These are phyloP conservation scores for Apus apus DNA, from an alignment of 2,113 vertebrate genomes.

Conservation along the genomic window DNA sequence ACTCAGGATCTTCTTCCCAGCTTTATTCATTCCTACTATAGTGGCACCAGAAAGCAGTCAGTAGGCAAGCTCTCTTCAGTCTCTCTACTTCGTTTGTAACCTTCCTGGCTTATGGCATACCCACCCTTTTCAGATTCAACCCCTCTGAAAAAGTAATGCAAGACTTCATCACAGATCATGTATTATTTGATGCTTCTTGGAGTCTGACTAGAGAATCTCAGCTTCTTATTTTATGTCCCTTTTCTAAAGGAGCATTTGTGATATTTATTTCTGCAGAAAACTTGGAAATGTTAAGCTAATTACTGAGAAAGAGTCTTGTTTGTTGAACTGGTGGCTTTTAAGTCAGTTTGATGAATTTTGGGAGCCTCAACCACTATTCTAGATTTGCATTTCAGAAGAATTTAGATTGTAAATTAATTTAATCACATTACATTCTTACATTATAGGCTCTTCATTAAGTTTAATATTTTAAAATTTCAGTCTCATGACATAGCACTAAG, in stretches of 20 bases:
- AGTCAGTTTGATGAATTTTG: not conserved
- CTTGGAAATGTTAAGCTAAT: not conserved
- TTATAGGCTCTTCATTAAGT: not conserved
- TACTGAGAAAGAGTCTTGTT: not conserved
- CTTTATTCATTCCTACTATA: rapidly evolving
- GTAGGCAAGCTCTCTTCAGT: not conserved
- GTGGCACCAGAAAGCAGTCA: not conserved
- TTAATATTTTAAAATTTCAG: not conserved
- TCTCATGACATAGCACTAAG: not conserved
- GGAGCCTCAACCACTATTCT: not conserved
- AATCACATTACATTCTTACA: not conserved
- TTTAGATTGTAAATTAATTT: conserved; percentile 3
- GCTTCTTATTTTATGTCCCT: not conserved
- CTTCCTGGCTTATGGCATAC: not conserved
- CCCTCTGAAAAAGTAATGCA: not conserved
- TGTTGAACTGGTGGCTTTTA: not conserved
- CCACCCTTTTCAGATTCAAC: not conserved
- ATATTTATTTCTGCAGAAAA: not conserved
- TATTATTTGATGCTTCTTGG: not conserved
- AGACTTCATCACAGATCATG: not conserved
- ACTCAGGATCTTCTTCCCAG: not conserved
- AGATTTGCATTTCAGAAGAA: conserved; percentile 14
- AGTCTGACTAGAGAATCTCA: not conserved
- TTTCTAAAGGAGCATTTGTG: not conserved
- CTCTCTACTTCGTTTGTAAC: not conserved